Conservation (phyloP, 2,113 vertebrate genomes). For the Ailurus styani region DNA sequence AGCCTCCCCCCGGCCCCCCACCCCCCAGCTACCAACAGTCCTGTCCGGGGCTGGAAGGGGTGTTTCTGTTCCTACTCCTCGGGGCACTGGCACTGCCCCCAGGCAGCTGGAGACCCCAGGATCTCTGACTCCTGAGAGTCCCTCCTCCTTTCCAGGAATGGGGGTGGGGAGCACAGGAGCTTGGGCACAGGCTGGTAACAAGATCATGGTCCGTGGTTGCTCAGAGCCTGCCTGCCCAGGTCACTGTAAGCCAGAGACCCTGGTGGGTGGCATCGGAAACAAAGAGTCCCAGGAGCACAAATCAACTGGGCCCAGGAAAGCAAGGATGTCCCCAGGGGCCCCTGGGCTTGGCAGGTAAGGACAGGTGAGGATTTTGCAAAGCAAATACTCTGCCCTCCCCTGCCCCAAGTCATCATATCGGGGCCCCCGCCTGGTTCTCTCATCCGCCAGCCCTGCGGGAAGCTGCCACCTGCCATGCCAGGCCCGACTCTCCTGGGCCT, state of each 20-base stretch:
- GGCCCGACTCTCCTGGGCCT: not conserved
- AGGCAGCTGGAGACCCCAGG: not conserved
- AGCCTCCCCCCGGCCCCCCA: not conserved
- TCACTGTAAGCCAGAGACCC: not conserved
- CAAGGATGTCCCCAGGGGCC: not conserved
- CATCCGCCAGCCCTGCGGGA: not conserved
- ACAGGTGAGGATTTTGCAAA: constrained; percentile 58
- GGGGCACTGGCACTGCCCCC: not conserved
- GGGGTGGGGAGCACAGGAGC: not conserved
- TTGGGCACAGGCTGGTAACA: not conserved
- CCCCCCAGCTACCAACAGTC: not conserved
- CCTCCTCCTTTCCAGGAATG: not conserved
- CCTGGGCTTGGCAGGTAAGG: not conserved
- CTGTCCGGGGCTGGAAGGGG: not conserved
- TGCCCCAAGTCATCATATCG: not conserved
- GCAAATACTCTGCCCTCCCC: constrained; percentile 62
- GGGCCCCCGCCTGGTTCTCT: rapidly evolving
- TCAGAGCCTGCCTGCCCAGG: not conserved
- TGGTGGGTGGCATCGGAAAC: no score
- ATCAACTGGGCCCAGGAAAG: not conserved
- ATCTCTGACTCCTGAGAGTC: not conserved
- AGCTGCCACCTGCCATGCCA: not conserved
- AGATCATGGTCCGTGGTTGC: not conserved
- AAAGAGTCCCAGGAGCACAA: rapidly evolving
- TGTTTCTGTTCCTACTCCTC: not conserved